Conservation (phyloP, 2,797 vertebrate species). For the Carcharodon carcharias region DNA sequence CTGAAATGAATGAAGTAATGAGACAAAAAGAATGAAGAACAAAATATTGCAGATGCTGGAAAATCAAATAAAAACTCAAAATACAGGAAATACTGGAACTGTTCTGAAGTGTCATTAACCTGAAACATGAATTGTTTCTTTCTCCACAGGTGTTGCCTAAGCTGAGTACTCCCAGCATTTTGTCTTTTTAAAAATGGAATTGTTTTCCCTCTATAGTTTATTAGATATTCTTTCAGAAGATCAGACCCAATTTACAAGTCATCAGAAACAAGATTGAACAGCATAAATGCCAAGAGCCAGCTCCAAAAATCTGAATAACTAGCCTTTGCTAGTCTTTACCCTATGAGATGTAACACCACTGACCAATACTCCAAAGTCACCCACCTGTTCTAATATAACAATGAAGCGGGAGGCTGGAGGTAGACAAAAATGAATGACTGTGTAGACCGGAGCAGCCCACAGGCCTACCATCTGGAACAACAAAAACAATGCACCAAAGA, state of each 20-base stretch:
- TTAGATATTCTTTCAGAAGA: neutral
- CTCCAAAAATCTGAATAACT: neutral
- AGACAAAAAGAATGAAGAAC: neutral
- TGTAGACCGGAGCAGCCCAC: slow-evolving; percentile 71
- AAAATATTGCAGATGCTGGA: too few relatives aligned
- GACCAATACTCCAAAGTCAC: neutral
- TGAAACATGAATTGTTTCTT: neutral
- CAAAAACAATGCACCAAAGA: slow-evolving; percentile 63
- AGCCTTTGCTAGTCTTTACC: too few relatives aligned
- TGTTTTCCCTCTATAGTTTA: neutral
- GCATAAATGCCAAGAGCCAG: neutral
- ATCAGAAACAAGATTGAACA: neutral
- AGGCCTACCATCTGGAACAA: slow-evolving; percentile 73
- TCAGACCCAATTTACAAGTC: neutral
- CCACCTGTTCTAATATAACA: slow-evolving; percentile 84
- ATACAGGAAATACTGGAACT: neutral
- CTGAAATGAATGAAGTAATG: neutral
- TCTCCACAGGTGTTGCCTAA: neutral
- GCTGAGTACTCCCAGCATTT: neutral
- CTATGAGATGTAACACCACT: neutral
- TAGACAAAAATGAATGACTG: slow-evolving; percentile 67
- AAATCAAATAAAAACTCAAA: neutral
- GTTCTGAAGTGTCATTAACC: neutral
- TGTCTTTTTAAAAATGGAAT: neutral
- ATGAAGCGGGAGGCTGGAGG: slow-evolving; percentile 84